Evolutionary conservation across 1,140 invertebrate genomes (phyloP), one percentile per base, ranked within the genome.

Genomic region (Habropoda laboriosa): DNA sequence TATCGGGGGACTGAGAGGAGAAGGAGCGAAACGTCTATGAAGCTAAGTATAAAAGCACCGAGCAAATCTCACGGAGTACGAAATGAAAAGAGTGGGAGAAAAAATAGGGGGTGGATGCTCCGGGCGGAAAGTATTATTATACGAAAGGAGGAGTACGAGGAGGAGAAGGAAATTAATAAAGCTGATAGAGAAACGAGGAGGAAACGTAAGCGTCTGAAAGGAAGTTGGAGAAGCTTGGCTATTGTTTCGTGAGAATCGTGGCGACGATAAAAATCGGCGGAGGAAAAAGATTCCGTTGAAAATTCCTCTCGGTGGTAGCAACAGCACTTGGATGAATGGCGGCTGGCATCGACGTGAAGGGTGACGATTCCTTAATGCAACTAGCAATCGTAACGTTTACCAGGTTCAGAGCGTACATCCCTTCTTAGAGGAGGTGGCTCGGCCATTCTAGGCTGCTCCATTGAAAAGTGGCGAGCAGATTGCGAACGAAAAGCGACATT

Each of bases 401-500:
- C 82, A 60, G 63, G 58, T 68, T 45, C 45, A 66, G 57, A 40
- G 68, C 35, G 63, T 73, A 45, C 49, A 53, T 73, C 70, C 70
- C 55, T 82, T 71, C 64, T 78, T 45, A 73, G n/a, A 2, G 71
- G 45, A 8, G 47, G 42, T 35, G 16, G 63, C 68, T 63, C n/a
- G 40, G 61, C 70, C 79, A 35, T 74, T 85, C 78, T 66, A 61
- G 49, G 53, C 61, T 61, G 40, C 45, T 66, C 71, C 53, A 64
- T 79, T 74, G 82, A 85, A 82, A 86, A 85, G 87, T 85, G 84
- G 86, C 86, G 85, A 88, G 83, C 86, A 88, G 87, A 88, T 88
- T 88, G 86, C 87, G 67, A n/a, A 87, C 80, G 86, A 83, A 75
- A 79, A n/a, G 67, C 55, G 55, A 60, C 67, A 78, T 78, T 78